Conservation (phyloP, 2,113 vertebrate genomes). For the Promerops cafer region DNA sequence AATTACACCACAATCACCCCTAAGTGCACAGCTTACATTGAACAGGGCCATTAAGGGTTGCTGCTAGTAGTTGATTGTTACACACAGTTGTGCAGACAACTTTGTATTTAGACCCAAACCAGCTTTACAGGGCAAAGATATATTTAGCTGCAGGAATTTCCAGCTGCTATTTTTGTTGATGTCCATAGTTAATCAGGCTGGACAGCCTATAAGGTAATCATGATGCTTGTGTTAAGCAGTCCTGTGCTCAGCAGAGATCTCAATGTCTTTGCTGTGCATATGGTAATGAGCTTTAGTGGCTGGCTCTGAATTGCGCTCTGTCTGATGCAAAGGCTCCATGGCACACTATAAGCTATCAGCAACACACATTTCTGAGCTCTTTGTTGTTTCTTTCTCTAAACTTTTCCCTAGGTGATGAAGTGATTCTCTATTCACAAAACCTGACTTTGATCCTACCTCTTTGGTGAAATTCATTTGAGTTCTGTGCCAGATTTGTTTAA, state of each 20-base stretch:
- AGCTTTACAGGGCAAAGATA: conserved; percentile 22
- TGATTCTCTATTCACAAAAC: not conserved
- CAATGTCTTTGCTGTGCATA: not conserved
- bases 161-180: conserved; percentile 30
- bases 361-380: not conserved
- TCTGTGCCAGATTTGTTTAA: not conserved
- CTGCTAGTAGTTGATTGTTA: conserved; percentile 32
- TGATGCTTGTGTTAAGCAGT: not conserved
- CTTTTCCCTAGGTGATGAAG: not conserved
- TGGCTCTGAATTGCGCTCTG: not conserved
- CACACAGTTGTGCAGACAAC: not conserved
- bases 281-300: not conserved
- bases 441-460: not conserved
- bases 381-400: not conserved
- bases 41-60: conserved; percentile 35
- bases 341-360: not conserved
- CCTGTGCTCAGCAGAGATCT: not conserved
- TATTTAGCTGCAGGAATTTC: conserved; percentile 21
- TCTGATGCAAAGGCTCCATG: not conserved
- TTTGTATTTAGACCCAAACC: conserved; percentile 37
- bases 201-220: not conserved
- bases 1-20: conserved; percentile 54
- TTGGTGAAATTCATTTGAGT: not conserved
- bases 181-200: conserved; percentile 15
- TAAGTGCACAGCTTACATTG: conserved; percentile 51